Percentiles rank a stretch among this genome's conserved stretches.
Conservation (phyloP, 2,888 invertebrate genomes). For the Idaea biselata region DNA sequence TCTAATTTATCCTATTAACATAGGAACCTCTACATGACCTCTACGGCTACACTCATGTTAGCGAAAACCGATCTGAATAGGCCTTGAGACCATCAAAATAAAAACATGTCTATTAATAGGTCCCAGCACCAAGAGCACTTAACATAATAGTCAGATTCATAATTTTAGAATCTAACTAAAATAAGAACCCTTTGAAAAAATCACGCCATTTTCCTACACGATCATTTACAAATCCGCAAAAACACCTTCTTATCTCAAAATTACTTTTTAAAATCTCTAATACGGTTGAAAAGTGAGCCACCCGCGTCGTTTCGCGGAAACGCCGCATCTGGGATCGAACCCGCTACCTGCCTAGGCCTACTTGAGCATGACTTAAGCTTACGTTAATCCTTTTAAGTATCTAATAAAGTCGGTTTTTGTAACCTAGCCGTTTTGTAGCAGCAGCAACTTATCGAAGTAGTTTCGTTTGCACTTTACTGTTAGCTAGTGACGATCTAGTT, state of each 20-base stretch:
- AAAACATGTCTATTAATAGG: too few species aligned
- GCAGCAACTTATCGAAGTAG: background rate
- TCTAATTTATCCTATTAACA: too few species aligned
- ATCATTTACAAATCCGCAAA: slow-evolving; percentile 6
- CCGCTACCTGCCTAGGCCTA: slow-evolving; percentile 38
- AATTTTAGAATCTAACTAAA: background rate
- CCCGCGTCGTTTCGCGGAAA: slow-evolving; percentile 52
- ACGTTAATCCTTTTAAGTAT: slow-evolving; percentile 36
- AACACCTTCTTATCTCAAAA: slow-evolving; percentile 36
- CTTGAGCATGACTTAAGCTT: slow-evolving; percentile 15
- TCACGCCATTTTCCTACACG: background rate
- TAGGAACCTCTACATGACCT: too few species aligned
- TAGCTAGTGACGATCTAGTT: background rate
- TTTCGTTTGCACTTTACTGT: background rate
- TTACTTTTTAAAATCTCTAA: slow-evolving; percentile 48
- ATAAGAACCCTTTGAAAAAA: background rate
- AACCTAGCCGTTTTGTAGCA: background rate
- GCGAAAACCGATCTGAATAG: too few species aligned
- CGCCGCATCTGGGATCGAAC: slow-evolving; percentile 35
- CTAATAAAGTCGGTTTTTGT: slow-evolving; percentile 8
- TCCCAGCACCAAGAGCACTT: too few species aligned
- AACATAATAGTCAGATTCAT: background rate
- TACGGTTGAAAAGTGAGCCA: slow-evolving; percentile 43
- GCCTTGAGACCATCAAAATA: too few species aligned
- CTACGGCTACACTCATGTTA: too few species aligned